Percentiles rank a stretch among this genome's conserved stretches.
Evolutionary conservation across 2,888 invertebrate species (phyloP).

Genomic region (Dynastes hyllus): DNA sequence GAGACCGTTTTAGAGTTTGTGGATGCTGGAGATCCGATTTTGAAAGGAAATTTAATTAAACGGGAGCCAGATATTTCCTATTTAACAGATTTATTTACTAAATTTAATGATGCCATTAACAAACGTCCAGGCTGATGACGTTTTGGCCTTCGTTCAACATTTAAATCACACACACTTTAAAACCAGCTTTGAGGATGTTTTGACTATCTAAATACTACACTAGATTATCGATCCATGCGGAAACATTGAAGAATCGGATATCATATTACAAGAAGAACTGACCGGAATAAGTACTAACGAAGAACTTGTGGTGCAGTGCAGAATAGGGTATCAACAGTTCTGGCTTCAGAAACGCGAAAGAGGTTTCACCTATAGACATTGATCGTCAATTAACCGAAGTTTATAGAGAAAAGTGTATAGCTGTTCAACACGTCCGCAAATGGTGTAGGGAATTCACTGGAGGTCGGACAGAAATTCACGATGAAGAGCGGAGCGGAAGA

Average conservation of each 20-base stretch:
- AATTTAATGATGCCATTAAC: background rate
- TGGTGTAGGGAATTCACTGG: too few species aligned
- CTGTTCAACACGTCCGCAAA: too few species aligned
- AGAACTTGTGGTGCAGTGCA: slow-evolving; percentile 59
- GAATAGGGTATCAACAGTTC: slow-evolving; percentile 51
- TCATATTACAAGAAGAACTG: slow-evolving; percentile 48
- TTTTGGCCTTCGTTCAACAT: slow-evolving; percentile 60
- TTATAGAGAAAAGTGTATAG: too few species aligned
- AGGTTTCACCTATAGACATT: background rate
- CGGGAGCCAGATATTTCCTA: too few species aligned
- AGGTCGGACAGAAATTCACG: too few species aligned
- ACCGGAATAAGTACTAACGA: slow-evolving; percentile 55
- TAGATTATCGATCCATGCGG: slow-evolving; percentile 58
- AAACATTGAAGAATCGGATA: slow-evolving; percentile 55
- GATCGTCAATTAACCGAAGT: too few species aligned
- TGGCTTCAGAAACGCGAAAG: background rate
- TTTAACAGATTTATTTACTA: background rate
- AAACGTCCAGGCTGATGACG: slow-evolving; percentile 55
- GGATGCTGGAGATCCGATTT: slow-evolving; percentile 21
- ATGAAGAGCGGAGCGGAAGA: too few species aligned
- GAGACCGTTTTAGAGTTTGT: slow-evolving; percentile 47
- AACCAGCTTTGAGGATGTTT: slow-evolving; percentile 55
- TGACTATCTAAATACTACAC: slow-evolving; percentile 58
- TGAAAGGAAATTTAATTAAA: background rate
- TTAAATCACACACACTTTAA: background rate